Evolutionary conservation across 2,888 invertebrate species (phyloP).

Genomic region (Philereme vetulata): DNA sequence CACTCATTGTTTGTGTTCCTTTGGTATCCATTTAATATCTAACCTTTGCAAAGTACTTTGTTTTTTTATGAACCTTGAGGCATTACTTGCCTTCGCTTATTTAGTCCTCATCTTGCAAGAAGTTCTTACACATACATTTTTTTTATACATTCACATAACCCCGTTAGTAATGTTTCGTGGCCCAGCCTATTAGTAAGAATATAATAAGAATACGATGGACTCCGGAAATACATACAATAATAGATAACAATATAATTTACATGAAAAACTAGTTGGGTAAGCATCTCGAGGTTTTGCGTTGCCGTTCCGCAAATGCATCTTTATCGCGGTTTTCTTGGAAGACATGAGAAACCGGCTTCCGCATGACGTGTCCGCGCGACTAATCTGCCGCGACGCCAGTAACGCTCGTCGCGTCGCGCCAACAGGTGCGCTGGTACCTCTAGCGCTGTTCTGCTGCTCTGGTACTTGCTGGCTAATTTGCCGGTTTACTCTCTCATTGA

Average conservation of each 20-base stretch:
- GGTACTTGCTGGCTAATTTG: constrained; percentile 42
- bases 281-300: constrained; percentile 39
- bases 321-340: constrained; percentile 69
- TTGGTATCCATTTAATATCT: neutral
- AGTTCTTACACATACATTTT: too few species aligned
- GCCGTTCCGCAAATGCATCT: constrained; percentile 54
- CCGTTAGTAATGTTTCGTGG: too few species aligned
- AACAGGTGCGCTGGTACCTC: constrained; percentile 72
- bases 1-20: neutral
- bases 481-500: constrained; percentile 40
- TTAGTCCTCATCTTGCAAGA: too few species aligned
- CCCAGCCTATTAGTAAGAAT: neutral
- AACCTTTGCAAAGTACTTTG: neutral
- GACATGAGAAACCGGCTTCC: constrained; percentile 77
- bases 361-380: constrained; percentile 76
- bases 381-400: constrained; percentile 75
- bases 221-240: neutral
- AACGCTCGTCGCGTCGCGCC: constrained; percentile 74
- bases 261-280: constrained; percentile 8
- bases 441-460: constrained; percentile 58
- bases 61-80: neutral
- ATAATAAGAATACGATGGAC: neutral
- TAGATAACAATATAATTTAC: neutral
- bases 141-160: too few species aligned
- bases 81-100: too few species aligned